A percentile compares a stretch with the other conserved stretches of the same genome.
phyloP scores from a whole-genome alignment of 2,797 vertebrate species.

The Cirrhinus mrigala region DNA sequence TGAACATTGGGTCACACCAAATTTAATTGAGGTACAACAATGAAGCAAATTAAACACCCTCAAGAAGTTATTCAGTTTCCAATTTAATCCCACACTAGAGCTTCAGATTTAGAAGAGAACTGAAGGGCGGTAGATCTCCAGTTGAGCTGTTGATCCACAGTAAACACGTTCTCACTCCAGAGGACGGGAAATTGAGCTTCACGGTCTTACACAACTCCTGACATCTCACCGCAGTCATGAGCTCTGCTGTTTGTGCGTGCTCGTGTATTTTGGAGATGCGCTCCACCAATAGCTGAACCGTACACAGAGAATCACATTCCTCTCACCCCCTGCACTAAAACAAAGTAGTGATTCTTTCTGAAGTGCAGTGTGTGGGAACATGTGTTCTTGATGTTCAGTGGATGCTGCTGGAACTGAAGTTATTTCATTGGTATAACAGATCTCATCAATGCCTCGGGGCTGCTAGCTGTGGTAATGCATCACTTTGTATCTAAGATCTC shows the following conservation, averaged over 20 bases:
- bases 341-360: slow-evolving; percentile 58
- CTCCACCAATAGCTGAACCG: slow-evolving; percentile 47
- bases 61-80: background rate
- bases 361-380: slow-evolving; percentile 28
- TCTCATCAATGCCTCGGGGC: slow-evolving; percentile 2
- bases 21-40: slow-evolving; percentile 13
- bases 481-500: slow-evolving; percentile 4
- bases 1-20: background rate
- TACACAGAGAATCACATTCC: slow-evolving; percentile 58
- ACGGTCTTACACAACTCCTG: slow-evolving; percentile 50
- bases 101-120: background rate
- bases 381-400: slow-evolving; percentile 22
- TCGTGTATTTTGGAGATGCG: background rate
- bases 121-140: background rate
- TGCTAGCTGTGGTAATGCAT: slow-evolving; percentile 26
- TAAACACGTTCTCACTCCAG: slow-evolving; percentile 3
- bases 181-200: slow-evolving; percentile 13
- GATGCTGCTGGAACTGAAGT: background rate
- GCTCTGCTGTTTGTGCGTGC: slow-evolving; percentile 42
- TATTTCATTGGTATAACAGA: background rate
- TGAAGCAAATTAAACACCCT: slow-evolving; percentile 10
- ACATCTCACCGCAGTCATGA: slow-evolving; percentile 53
- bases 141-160: slow-evolving; percentile 9
- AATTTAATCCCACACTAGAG: background rate
- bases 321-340: slow-evolving; percentile 45